Conservation (phyloP, 1,140 invertebrate genomes). For the Cydia pomonella region DNA sequence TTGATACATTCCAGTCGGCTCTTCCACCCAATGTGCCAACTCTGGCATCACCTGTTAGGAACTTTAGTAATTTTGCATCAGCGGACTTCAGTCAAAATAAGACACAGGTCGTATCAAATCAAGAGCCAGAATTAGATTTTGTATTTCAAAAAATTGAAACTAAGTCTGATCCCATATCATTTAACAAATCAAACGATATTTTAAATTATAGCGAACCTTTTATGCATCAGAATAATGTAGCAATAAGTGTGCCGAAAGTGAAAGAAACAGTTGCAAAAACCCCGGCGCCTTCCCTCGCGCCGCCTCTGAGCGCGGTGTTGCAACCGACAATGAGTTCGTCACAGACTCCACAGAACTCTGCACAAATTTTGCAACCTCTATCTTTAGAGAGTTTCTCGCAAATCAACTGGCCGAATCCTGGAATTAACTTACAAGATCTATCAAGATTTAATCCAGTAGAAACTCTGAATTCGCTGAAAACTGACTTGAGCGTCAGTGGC, state of each 20-base stretch:
- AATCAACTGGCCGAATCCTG: constrained; percentile 85
- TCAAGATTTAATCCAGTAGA: constrained; percentile 80
- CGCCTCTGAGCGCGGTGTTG: constrained; percentile 43
- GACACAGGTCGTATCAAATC: constrained; percentile 18
- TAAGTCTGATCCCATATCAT: constrained; percentile 53
- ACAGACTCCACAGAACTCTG: constrained; percentile 58
- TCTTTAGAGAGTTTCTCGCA: constrained; percentile 79
- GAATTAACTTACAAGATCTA: constrained; percentile 84
- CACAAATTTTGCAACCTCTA: constrained; percentile 76
- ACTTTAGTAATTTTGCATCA: constrained; percentile 15
- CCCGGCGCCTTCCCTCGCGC: constrained; percentile 14
- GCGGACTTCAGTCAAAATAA: not conserved
- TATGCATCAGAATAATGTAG: constrained; percentile 32
- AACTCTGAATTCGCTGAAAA: constrained; percentile 71
- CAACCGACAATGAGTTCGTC: constrained; percentile 50
- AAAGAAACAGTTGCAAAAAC: constrained; percentile 30
- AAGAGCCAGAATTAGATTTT: constrained; percentile 40
- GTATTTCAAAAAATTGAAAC: constrained; percentile 41
- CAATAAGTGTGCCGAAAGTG: constrained; percentile 32
- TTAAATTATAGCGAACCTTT: constrained; percentile 33
- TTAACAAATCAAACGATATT: constrained; percentile 40
- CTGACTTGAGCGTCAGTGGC: constrained; percentile 53
- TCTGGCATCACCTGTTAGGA: constrained; percentile 10
- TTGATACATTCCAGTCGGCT: constrained; percentile 76
- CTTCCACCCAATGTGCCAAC: constrained; percentile 39